Conservation (phyloP, 2,888 invertebrate genomes). For the Alsophila aescularia region DNA sequence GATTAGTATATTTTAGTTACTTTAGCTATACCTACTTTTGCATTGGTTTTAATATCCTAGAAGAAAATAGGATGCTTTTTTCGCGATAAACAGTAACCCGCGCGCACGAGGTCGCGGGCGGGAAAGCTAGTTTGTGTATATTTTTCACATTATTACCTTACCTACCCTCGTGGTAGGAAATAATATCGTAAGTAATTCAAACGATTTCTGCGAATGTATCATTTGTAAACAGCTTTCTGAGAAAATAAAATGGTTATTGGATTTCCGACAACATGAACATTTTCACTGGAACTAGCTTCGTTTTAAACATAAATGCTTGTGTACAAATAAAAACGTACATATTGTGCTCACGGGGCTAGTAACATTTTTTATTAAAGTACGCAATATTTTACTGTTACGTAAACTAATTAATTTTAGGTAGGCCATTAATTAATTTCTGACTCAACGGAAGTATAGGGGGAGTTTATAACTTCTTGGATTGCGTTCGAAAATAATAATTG, state of each 20-base stretch:
- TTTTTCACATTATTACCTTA: too few species aligned
- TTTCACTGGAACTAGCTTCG: background rate
- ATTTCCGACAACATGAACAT: slow-evolving; percentile 9
- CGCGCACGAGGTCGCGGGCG: too few species aligned
- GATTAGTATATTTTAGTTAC: too few species aligned
- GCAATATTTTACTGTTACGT: slow-evolving; percentile 23
- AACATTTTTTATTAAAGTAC: slow-evolving; percentile 17
- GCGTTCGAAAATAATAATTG: slow-evolving; percentile 15
- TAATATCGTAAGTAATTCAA: background rate
- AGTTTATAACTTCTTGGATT: slow-evolving; percentile 26
- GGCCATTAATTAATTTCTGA: slow-evolving; percentile 27
- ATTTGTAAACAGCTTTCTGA: slow-evolving; percentile 15
- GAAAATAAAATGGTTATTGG: slow-evolving; percentile 18
- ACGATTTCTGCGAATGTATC: slow-evolving; percentile 17
- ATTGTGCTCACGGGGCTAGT: background rate
- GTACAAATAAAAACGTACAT: background rate
- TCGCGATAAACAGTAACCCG: too few species aligned
- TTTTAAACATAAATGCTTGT: background rate
- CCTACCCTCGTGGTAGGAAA: background rate
- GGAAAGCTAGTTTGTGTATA: too few species aligned
- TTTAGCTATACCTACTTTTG: too few species aligned
- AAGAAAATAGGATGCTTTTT: too few species aligned
- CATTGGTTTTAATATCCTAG: too few species aligned
- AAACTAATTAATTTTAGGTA: slow-evolving; percentile 30
- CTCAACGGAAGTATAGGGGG: slow-evolving; percentile 16